Evolutionary conservation across 2,888 invertebrate genomes (phyloP).

Genomic region (Nymphalis c-album): DNA sequence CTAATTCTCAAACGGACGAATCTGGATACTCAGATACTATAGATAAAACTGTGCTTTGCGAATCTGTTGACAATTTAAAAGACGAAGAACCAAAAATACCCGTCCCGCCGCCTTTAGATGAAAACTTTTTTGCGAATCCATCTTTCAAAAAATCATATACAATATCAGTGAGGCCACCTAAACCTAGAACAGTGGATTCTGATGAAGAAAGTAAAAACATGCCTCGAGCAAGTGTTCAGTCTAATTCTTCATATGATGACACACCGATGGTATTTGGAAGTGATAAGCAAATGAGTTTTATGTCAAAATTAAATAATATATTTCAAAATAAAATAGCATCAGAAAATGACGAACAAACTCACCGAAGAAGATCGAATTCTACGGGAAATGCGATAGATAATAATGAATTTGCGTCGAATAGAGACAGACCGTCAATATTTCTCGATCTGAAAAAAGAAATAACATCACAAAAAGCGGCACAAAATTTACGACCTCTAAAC

Average conservation of each 20-base stretch:
- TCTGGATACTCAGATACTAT: conserved; percentile 76
- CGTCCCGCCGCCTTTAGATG: conserved; percentile 69
- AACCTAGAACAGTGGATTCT: conserved; percentile 37
- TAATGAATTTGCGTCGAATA: conserved; percentile 47
- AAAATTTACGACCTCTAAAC: conserved; percentile 56
- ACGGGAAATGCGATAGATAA: conserved; percentile 60
- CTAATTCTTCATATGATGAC: conserved; percentile 49
- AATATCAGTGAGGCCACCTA: conserved; percentile 45
- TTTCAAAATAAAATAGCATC: conserved; percentile 62
- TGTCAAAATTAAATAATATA: conserved; percentile 69
- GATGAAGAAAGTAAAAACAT: conserved; percentile 39
- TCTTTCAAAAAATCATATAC: conserved; percentile 51
- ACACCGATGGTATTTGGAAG: conserved; percentile 51
- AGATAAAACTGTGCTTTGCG: conserved; percentile 59
- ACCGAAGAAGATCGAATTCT: conserved; percentile 64
- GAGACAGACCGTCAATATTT: conserved; percentile 56
- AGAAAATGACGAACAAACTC: conserved; percentile 55
- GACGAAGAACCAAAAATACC: conserved; percentile 61
- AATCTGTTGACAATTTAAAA: conserved; percentile 56
- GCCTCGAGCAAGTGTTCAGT: conserved; percentile 47
- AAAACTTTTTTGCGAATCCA: conserved; percentile 56
- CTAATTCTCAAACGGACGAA: conserved; percentile 71
- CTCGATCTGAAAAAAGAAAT: conserved; percentile 68
- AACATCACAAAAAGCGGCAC: conserved; percentile 51
- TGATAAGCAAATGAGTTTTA: conserved; percentile 60